Conservation (phyloP, 1,140 invertebrate genomes). For the Aphelinus atriplicis region DNA sequence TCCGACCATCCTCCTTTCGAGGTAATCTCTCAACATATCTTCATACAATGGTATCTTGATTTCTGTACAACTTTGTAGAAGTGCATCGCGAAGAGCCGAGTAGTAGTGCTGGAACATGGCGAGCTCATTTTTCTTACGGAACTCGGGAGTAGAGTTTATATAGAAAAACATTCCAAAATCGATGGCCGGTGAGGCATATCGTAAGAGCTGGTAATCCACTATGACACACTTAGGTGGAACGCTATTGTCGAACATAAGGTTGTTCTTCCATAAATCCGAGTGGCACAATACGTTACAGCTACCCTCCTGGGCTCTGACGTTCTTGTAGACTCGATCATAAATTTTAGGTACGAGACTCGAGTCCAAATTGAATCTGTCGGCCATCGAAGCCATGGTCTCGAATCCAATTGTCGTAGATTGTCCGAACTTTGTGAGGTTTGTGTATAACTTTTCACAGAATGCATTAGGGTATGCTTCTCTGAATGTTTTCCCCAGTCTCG, state of each 20-base stretch:
- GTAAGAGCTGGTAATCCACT: constrained; percentile 21
- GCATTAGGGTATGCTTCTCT: constrained; percentile 44
- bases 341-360: neutral
- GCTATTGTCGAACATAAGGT: constrained; percentile 5
- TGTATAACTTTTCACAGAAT: constrained; percentile 38
- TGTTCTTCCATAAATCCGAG: constrained; percentile 29
- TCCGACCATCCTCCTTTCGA: constrained; percentile 1
- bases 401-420: neutral
- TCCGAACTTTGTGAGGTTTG: constrained; percentile 11
- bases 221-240: constrained; percentile 23
- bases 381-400: constrained; percentile 1
- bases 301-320: neutral
- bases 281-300: constrained; percentile 11
- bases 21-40: constrained; percentile 6
- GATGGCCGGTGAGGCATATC: constrained; percentile 18
- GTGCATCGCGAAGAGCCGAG: neutral
- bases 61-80: neutral
- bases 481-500: constrained; percentile 48
- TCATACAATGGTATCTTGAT: constrained; percentile 2
- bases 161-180: constrained; percentile 18
- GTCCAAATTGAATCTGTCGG: neutral
- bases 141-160: constrained; percentile 3
- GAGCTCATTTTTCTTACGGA: neutral
- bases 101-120: constrained; percentile 11
- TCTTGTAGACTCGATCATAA: neutral